Evolutionary conservation across 2,888 invertebrate genomes (phyloP).

Genomic region (Serripes groenlandicus): DNA sequence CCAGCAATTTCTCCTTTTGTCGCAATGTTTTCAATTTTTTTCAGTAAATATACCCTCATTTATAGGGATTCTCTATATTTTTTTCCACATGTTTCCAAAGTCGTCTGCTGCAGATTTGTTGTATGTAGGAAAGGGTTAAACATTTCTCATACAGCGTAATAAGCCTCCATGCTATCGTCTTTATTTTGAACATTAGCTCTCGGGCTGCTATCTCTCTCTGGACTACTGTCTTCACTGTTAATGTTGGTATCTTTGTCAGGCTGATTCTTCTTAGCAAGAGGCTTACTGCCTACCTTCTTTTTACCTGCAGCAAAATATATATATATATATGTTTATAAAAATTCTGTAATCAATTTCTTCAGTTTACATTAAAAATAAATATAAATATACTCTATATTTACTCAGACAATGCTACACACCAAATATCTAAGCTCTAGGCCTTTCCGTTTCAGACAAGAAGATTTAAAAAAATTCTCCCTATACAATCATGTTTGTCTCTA

Average conservation of each 20-base stretch:
- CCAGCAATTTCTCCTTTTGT: background rate
- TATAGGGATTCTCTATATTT: too few relatives aligned
- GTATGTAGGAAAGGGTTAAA: background rate
- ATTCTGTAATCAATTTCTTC: too few relatives aligned
- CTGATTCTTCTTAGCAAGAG: slow-evolving; percentile 36
- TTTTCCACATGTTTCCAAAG: background rate
- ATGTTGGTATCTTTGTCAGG: slow-evolving; percentile 55
- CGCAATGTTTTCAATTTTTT: background rate
- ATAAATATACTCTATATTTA: too few relatives aligned
- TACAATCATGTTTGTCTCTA: too few relatives aligned
- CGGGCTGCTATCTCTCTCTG: slow-evolving; percentile 51
- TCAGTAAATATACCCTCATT: background rate
- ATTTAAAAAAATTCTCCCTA: too few relatives aligned
- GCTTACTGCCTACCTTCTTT: slow-evolving; percentile 58
- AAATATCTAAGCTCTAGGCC: too few relatives aligned
- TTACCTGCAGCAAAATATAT: slow-evolving; percentile 39
- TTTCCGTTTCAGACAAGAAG: too few relatives aligned
- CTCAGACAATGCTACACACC: too few relatives aligned
- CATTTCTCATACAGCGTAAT: slow-evolving; percentile 50
- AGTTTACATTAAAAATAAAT: too few relatives aligned
- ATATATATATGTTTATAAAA: background rate
- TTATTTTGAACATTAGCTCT: slow-evolving; percentile 26
- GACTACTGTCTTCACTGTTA: slow-evolving; percentile 61
- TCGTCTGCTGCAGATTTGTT: background rate
- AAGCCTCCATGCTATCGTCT: slow-evolving; percentile 66